Conservation (phyloP, 2,888 invertebrate genomes). For the Nebria brevicollis region DNA sequence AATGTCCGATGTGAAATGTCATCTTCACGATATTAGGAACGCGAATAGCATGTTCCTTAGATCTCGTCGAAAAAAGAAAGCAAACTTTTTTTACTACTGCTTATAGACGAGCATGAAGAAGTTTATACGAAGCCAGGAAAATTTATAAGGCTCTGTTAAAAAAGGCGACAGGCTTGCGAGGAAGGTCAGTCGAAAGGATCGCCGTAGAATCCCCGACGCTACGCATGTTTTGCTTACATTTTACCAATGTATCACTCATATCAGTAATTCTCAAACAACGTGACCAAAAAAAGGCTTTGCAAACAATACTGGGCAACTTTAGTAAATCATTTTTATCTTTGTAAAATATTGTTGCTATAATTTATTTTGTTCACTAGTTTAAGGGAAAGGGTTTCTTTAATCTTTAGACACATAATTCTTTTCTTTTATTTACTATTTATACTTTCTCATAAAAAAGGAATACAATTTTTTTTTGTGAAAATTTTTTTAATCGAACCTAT, state of each 20-base stretch:
- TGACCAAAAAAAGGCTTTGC: neutral
- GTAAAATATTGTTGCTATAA: neutral
- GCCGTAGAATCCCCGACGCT: neutral
- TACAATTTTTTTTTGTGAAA: too few species aligned
- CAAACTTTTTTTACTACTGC: constrained; percentile 36
- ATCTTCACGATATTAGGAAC: constrained; percentile 41
- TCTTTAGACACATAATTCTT: too few species aligned
- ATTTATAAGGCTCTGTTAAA: constrained; percentile 44
- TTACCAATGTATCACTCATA: neutral
- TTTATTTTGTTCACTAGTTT: neutral
- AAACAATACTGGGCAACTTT: neutral
- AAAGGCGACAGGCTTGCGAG: constrained; percentile 30
- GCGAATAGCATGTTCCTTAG: constrained; percentile 44
- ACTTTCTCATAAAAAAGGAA: too few species aligned
- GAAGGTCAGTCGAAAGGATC: constrained; percentile 29
- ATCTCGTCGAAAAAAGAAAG: constrained; percentile 35
- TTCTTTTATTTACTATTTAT: too few species aligned
- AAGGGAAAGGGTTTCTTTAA: neutral
- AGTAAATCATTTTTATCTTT: neutral
- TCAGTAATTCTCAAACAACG: neutral
- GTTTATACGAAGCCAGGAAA: constrained; percentile 43
- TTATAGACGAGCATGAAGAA: constrained; percentile 29
- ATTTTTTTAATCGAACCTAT: too few species aligned
- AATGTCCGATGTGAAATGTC: constrained; percentile 18
- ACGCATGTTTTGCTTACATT: neutral